phyloP scores from a whole-genome alignment of 2,113 vertebrate species.

The Aldabrachelys gigantea region DNA sequence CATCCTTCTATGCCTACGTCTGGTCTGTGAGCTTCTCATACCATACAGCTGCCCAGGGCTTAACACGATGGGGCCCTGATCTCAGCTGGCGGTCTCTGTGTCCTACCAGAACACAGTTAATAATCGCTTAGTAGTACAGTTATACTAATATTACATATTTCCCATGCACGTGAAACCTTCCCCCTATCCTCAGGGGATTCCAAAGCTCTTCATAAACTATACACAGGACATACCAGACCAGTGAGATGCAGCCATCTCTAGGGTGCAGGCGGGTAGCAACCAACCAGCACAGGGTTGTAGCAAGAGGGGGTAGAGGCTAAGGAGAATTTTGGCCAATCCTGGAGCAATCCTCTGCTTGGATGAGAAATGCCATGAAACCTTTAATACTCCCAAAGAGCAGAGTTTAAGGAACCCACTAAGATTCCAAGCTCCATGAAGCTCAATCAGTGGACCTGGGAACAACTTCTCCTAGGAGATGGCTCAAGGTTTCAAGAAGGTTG shows the following conservation, averaged over 20 bases:
- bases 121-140: neutral
- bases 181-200: neutral
- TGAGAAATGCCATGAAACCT: neutral
- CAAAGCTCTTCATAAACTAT: neutral
- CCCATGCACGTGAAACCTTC: neutral
- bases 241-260: neutral
- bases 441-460: neutral
- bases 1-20: neutral
- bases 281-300: neutral
- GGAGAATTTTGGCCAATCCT: neutral
- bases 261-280: neutral
- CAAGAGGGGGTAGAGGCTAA: neutral
- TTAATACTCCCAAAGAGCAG: neutral
- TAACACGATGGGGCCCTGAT: fast-evolving
- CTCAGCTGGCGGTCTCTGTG: neutral
- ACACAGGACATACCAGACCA: neutral
- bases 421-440: neutral
- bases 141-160: neutral
- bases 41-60: fast-evolving
- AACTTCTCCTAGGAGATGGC: too few relatives aligned
- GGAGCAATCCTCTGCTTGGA: neutral
- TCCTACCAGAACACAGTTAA: neutral
- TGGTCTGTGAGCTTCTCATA: fast-evolving
- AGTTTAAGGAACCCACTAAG: neutral
- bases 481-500: too few relatives aligned